phyloP scores from a whole-genome alignment of 2,888 invertebrate species.

The Lycia hirtaria region DNA sequence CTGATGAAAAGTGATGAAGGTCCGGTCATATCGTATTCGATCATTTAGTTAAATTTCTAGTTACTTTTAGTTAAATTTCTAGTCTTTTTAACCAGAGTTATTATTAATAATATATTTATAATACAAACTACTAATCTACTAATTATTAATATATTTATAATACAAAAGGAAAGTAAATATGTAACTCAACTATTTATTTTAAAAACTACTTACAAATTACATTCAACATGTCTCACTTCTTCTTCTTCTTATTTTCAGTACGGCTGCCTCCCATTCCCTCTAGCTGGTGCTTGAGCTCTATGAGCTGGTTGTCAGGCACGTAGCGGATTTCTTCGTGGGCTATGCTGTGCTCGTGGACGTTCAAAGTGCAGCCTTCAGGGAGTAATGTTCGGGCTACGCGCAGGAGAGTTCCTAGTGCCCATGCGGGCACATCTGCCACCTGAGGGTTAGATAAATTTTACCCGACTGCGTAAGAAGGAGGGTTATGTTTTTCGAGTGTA shows the following conservation, averaged over 20 bases:
- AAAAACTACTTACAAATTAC: slow-evolving; percentile 10
- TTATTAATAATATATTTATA: too few species aligned
- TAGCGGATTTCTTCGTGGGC: slow-evolving; percentile 89
- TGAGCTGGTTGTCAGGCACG: slow-evolving; percentile 93
- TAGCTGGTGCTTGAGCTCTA: slow-evolving; percentile 90
- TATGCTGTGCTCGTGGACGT: slow-evolving; percentile 87
- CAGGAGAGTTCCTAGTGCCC: slow-evolving; percentile 89
- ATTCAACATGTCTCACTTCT: slow-evolving; percentile 43
- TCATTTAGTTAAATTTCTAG: too few species aligned
- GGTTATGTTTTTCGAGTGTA: too few species aligned
- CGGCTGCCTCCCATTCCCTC: slow-evolving; percentile 87
- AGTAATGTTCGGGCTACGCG: slow-evolving; percentile 90
- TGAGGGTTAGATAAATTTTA: slow-evolving; percentile 41
- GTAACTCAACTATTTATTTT: slow-evolving; percentile 13
- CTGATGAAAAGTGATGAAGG: too few species aligned
- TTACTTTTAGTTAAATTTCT: too few species aligned
- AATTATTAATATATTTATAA: too few species aligned
- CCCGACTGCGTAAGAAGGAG: too few species aligned
- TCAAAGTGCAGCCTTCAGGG: slow-evolving; percentile 92
- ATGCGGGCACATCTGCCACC: slow-evolving; percentile 87
- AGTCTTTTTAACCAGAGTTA: too few species aligned
- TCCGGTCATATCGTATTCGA: too few species aligned
- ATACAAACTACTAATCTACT: too few species aligned
- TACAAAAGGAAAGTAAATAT: background rate
- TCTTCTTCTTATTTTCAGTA: slow-evolving; percentile 68